phyloP scores from a whole-genome alignment of 2,888 invertebrate genomes.

The Dendrolimus pini region DNA sequence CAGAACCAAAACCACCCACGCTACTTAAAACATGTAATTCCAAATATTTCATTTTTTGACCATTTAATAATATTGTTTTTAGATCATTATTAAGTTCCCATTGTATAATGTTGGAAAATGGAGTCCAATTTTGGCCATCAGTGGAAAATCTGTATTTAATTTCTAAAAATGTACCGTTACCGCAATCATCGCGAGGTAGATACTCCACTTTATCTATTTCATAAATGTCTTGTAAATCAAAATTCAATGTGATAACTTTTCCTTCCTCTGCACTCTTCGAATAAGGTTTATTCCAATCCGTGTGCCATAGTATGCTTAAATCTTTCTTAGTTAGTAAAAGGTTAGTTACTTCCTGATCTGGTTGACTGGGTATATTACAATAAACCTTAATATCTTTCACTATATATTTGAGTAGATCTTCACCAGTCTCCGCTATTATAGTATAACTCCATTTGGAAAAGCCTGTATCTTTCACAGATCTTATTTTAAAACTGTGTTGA shows the following conservation, averaged over 20 bases:
- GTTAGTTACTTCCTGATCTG: constrained; percentile 30
- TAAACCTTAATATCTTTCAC: constrained; percentile 33
- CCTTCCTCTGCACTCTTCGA: constrained; percentile 23
- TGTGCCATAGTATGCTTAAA: constrained; percentile 36
- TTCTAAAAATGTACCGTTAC: constrained; percentile 49
- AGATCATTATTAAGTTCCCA: constrained; percentile 31
- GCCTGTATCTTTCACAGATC: constrained; percentile 34
- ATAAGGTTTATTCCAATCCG: constrained; percentile 30
- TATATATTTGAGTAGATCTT: constrained; percentile 32
- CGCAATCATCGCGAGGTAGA: constrained; percentile 45
- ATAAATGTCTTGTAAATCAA: constrained; percentile 32
- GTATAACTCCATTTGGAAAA: constrained; percentile 55
- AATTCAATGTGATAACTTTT: constrained; percentile 29
- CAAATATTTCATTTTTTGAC: constrained; percentile 34
- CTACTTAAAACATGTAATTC: constrained; percentile 38
- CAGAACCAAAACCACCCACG: constrained; percentile 51
- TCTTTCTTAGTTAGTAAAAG: constrained; percentile 26
- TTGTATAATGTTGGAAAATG: constrained; percentile 24
- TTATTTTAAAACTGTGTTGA: constrained; percentile 44
- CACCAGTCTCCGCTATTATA: constrained; percentile 31
- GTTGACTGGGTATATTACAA: constrained; percentile 38
- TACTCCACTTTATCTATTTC: constrained; percentile 47
- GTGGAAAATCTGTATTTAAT: constrained; percentile 39
- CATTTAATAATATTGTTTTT: constrained; percentile 37
- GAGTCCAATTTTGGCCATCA: constrained; percentile 41